Evolutionary conservation across 2,797 vertebrate genomes (phyloP).

Genomic region (Epinephelus malabaricus): DNA sequence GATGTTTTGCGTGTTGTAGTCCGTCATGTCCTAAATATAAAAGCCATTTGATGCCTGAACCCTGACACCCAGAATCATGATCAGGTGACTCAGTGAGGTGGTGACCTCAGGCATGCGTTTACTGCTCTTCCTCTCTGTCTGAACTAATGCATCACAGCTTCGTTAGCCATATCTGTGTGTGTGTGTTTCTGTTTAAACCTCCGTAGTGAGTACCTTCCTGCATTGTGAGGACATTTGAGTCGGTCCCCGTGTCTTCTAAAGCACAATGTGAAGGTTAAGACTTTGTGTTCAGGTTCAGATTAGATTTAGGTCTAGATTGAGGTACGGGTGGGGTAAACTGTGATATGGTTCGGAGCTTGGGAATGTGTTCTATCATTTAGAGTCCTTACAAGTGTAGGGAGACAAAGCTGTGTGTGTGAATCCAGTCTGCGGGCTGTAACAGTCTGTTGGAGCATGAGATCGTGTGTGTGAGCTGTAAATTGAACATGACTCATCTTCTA

Average conservation of each 20-base stretch:
- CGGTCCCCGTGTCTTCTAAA: no score
- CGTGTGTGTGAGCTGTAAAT: constrained; percentile 4
- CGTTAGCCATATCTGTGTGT: not conserved
- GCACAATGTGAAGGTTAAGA: not conserved
- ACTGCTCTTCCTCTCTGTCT: not conserved
- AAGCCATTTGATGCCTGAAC: not conserved
- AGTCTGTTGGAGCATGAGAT: not conserved
- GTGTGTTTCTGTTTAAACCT: not conserved
- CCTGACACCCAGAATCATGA: not conserved
- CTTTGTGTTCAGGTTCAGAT: not conserved
- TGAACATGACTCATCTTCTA: constrained; percentile 12
- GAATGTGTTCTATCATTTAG: not conserved
- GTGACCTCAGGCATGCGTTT: not conserved
- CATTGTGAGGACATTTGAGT: not conserved
- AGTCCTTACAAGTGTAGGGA: no score
- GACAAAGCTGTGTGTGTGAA: not conserved
- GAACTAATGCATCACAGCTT: not conserved
- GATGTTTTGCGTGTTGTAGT: not conserved
- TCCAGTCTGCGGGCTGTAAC: not conserved
- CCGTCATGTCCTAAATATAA: not conserved
- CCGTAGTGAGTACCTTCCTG: no score
- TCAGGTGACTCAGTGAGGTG: not conserved
- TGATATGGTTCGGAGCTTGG: no score
- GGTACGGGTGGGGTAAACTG: no score
- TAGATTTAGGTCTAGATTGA: not conserved